Conservation (phyloP, 2,888 invertebrate genomes). For the Chirona hameri region DNA sequence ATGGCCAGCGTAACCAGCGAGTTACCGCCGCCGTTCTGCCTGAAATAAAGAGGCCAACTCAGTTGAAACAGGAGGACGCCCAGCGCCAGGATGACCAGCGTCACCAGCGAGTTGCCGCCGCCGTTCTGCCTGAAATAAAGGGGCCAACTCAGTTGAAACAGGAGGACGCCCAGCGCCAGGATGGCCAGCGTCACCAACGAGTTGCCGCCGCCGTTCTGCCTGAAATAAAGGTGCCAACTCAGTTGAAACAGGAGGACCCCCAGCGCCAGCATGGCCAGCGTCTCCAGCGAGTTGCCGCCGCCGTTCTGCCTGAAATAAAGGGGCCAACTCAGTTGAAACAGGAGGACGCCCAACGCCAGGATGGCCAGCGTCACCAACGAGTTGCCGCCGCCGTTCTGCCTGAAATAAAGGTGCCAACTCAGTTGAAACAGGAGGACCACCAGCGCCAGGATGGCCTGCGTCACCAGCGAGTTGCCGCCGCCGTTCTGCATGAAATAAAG, state of each 20-base stretch:
- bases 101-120: background rate
- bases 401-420: too few relatives aligned
- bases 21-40: background rate
- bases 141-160: slow-evolving; percentile 24
- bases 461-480: too few relatives aligned
- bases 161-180: slow-evolving; percentile 35
- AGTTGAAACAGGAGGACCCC: slow-evolving; percentile 34
- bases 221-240: too few relatives aligned
- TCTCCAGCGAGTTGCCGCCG: background rate
- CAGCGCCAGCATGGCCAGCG: slow-evolving; percentile 35
- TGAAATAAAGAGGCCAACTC: too few relatives aligned
- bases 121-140: too few relatives aligned
- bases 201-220: background rate
- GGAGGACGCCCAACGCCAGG: slow-evolving; percentile 34
- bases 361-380: slow-evolving; percentile 31
- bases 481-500: too few relatives aligned
- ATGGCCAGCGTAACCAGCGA: slow-evolving; percentile 32
- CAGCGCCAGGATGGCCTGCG: slow-evolving; percentile 35
- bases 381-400: background rate
- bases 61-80: slow-evolving; percentile 34
- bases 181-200: slow-evolving; percentile 30
- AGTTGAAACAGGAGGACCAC: slow-evolving; percentile 35
- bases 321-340: slow-evolving; percentile 24
- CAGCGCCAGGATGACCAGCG: slow-evolving; percentile 35
- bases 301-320: too few relatives aligned